Evolutionary conservation across 2,113 vertebrate species (phyloP), one percentile per base, ranked within the genome.

Genomic region (Mola mola): DNA sequence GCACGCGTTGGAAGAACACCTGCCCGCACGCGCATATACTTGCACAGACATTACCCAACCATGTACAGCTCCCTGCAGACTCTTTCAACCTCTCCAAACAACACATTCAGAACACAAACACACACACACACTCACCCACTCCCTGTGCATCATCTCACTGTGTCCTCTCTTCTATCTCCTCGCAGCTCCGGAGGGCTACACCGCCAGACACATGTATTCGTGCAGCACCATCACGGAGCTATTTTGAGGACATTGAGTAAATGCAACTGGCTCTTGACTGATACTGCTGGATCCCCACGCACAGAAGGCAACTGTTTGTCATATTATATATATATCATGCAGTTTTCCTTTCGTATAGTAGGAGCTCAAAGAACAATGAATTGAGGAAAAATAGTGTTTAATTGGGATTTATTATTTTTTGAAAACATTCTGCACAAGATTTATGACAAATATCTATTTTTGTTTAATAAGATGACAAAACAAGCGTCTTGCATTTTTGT

Each of bases 201-300:
- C 65, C 38, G 47, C 48, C 41, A 82, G 71, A 84, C 82, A 76
- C 78, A 82, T 78, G 68, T 75, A 64, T 55, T 66, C 15, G 59
- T 24, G 6, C 72, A 62, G 76, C 76, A 57, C 43, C 74, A 50
- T 75, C 75, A 63, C 15, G 19, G 46, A 52, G 50, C 68, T 82
- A 85, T 81, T 85, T 82, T 82, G 47, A 76, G 82, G 62, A 78
- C 1, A n/a, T 15, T 66, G 63, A 63, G 69, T 71, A 70, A 80
- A 64, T 31, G 68, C 34, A 5, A 61, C 21, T 5, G 2, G 43
- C 66, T 59, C 52, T 37, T 3, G 17, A 48, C 28, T 25, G 40
- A 62, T 68, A 70, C 33, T 34, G 40, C 71, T 36, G 44, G 48
- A 49, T 38, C 60, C 53, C 26, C 37, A 59, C 29, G 19, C 51